Base-by-base conservation (phyloP, 2,113 vertebrate species). In the Furnarius figulus region DNA sequence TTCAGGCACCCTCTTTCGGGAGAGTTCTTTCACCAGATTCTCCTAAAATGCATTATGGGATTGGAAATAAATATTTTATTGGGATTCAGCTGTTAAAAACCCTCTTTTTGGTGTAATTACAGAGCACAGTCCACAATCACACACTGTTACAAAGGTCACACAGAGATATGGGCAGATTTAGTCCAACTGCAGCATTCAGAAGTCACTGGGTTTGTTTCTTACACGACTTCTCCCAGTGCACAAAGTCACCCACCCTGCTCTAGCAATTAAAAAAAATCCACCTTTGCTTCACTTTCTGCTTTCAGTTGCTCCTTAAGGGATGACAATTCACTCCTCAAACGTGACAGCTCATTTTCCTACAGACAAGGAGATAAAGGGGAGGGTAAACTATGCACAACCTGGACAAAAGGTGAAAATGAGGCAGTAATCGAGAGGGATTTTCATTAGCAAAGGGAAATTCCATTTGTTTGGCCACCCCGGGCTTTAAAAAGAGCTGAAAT, bases 271-370 rank as follows among this genome's bases (percentile, higher is more conserved):
- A 97, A 87, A 31, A 88, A 98, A 4, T 98, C 95, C 86, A 99
- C 99, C 97, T 65, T 99, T 85, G 98, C 97, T 97, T 96, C 96
- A 77, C 67, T 98, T 97, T 98, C 97, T 83, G 77, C 92, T 95
- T 98, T 97, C 96, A 99, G 96, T 53, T 99, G 95, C 74, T 98
- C 97, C 93, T 98, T 98, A 81, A 99, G 90, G 73, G 96, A 95
- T 5, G 91, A 95, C 94, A 98, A 96, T 95, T 99, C 98, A 17
- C 68, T 96, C 95, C 97, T 98, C 58, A 98, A 92, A 92, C 95
- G 96, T 9, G 94, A 97, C 12, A 99, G 70, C 65, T 99, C 98
- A 68, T 76, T 93, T 90, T 99, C 98, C 99, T 99, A 86, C 94
- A 96, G 96, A 90, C 21, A 95, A 95, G 63, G 61, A 96, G 65